These are phyloP conservation scores for Eulithis prunata DNA, from an alignment of 2,888 invertebrate species.

Conservation along the genomic window DNA sequence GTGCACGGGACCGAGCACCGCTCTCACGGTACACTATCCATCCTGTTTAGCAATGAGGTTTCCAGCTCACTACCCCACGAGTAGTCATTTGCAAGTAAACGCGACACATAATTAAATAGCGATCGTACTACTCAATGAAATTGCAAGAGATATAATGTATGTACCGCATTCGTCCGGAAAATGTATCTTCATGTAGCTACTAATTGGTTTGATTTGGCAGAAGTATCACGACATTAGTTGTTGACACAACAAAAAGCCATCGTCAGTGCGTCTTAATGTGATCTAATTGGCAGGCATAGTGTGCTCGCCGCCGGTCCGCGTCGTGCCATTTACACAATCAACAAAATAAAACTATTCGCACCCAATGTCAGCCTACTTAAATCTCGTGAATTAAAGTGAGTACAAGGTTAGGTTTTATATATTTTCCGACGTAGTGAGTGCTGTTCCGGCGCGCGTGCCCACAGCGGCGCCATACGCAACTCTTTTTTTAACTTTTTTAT, in stretches of 20 bases:
- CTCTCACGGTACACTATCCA: slow-evolving; percentile 28
- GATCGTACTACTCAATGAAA: background rate
- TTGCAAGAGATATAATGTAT: background rate
- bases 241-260: slow-evolving; percentile 8
- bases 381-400: slow-evolving; percentile 47
- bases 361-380: slow-evolving; percentile 49
- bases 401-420: slow-evolving; percentile 50
- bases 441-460: slow-evolving; percentile 41
- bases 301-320: slow-evolving; percentile 25
- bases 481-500: slow-evolving; percentile 66
- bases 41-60: slow-evolving; percentile 3
- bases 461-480: slow-evolving; percentile 42
- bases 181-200: background rate
- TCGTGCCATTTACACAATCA: slow-evolving; percentile 25
- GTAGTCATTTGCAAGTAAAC: background rate
- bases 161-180: background rate
- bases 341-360: slow-evolving; percentile 48
- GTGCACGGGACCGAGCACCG: slow-evolving; percentile 15
- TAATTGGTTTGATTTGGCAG: slow-evolving; percentile 7
- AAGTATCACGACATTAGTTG: background rate
- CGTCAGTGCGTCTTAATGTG: slow-evolving; percentile 4
- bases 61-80: slow-evolving; percentile 1
- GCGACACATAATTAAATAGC: background rate
- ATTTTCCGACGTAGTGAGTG: slow-evolving; percentile 27
- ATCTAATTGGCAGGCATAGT: slow-evolving; percentile 30